Evolutionary conservation across 2,113 vertebrate species (phyloP).

Genomic region (Oceanodroma tethys): DNA sequence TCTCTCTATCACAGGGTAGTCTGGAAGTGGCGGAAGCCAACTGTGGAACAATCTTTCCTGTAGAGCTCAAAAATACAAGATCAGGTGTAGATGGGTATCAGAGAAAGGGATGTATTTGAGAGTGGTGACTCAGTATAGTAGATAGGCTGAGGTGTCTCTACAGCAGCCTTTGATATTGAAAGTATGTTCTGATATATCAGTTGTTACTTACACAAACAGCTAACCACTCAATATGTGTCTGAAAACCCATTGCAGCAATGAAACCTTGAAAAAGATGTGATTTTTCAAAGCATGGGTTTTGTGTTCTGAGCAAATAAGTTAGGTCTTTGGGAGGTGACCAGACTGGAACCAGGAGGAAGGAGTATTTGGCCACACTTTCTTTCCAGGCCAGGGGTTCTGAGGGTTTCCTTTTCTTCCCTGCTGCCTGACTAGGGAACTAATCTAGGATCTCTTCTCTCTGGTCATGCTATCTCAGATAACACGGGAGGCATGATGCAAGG

Average conservation of each 20-base stretch:
- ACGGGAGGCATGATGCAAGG: not conserved
- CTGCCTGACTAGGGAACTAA: not conserved
- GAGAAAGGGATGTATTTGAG: not conserved
- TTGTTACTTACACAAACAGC: not conserved
- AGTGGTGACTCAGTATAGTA: not conserved
- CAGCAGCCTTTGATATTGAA: not conserved
- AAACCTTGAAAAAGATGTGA: not conserved
- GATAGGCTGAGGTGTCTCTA: not conserved
- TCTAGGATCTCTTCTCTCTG: not conserved
- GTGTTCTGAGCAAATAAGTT: not conserved
- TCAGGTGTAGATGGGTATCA: not conserved
- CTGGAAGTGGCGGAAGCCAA: not conserved
- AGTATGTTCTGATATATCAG: not conserved
- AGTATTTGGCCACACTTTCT: not conserved
- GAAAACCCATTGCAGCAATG: not conserved
- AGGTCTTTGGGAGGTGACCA: not conserved
- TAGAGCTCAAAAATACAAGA: not conserved
- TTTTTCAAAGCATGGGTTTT: not conserved
- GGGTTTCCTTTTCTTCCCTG: not conserved
- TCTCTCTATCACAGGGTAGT: not conserved
- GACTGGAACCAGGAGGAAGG: not conserved
- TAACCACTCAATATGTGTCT: not conserved
- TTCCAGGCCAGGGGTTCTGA: not conserved
- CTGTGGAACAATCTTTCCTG: not conserved
- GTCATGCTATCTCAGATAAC: rapidly evolving